Conservation (phyloP, 2,113 vertebrate species). For the Psittacula cyanocephala region DNA sequence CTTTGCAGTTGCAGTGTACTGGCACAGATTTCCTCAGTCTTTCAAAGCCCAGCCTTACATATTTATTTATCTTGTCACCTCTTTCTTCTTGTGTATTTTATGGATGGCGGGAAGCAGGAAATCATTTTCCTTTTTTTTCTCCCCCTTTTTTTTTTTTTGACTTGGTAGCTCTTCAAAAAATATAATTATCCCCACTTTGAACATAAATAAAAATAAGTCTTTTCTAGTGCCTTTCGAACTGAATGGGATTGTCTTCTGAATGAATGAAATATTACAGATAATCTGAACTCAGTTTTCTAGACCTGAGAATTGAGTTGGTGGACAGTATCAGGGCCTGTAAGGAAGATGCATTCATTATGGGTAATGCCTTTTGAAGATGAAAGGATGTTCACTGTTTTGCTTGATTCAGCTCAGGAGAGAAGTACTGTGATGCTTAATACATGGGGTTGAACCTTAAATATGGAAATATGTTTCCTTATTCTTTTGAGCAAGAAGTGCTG, state of each 20-base stretch:
- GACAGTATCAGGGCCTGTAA: not conserved
- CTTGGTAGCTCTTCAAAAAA: not conserved
- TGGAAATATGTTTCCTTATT: not conserved
- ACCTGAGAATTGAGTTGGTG: not conserved
- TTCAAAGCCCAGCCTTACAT: not conserved
- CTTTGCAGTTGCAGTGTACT: not conserved
- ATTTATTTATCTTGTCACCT: not conserved
- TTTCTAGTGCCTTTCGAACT: not conserved
- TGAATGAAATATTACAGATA: not conserved
- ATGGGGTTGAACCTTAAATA: not conserved
- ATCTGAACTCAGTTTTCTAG: not conserved
- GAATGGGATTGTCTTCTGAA: not conserved
- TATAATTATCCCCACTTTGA: not conserved
- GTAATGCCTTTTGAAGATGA: not conserved
- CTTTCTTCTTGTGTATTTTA: not conserved
- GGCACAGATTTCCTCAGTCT: not conserved
- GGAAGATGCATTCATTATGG: not conserved
- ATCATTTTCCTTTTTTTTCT: not conserved
- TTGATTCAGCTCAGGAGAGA: not conserved
- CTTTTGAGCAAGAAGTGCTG: not conserved
- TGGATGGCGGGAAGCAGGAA: not conserved
- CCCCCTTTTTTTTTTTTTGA: too few relatives aligned
- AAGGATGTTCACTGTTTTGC: not conserved
- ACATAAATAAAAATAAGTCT: not conserved
- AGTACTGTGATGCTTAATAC: not conserved